Percentiles rank a stretch among this genome's conserved stretches.
phyloP scores from a whole-genome alignment of 2,113 vertebrate species.

The Dipodomys spectabilis region DNA sequence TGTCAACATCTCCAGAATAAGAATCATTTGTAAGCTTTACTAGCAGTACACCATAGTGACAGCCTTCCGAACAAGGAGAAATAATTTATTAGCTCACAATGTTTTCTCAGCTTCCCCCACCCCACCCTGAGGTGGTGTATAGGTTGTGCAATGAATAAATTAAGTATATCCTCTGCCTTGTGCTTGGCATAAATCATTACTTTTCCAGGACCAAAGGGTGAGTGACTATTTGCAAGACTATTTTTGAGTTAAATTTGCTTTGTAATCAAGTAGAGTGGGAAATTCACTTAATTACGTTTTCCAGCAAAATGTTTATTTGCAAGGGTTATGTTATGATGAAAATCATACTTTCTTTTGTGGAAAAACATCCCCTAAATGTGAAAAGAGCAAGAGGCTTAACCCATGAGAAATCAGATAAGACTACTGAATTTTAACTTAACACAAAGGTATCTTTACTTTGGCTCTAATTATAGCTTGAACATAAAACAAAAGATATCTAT shows the following conservation, averaged over 20 bases:
- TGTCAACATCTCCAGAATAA: constrained; percentile 75
- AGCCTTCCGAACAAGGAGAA: constrained; percentile 79
- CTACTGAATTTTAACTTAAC: constrained; percentile 57
- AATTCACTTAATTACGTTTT: constrained; percentile 14
- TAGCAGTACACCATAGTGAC: constrained; percentile 65
- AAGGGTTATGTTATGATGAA: constrained; percentile 23
- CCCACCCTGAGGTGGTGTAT: constrained; percentile 74
- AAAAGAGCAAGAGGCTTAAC: constrained; percentile 27
- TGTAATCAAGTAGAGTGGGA: constrained; percentile 49
- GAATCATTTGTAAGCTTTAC: constrained; percentile 75
- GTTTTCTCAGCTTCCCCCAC: constrained; percentile 66
- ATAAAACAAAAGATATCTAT: neutral
- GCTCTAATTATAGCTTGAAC: constrained; percentile 61
- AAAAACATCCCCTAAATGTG: neutral
- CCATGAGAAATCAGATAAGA: constrained; percentile 28
- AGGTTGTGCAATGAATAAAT: constrained; percentile 81
- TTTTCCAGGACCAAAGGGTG: constrained; percentile 66
- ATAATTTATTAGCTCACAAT: constrained; percentile 81
- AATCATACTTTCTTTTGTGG: constrained; percentile 31
- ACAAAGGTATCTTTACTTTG: constrained; percentile 40
- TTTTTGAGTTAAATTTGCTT: constrained; percentile 65
- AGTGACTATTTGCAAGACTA: constrained; percentile 59
- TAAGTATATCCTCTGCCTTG: constrained; percentile 75
- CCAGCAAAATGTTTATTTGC: constrained; percentile 53
- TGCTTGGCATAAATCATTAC: constrained; percentile 78